Base-by-base conservation (phyloP, 1,140 invertebrate genomes). In the Brachionus rubens region DNA sequence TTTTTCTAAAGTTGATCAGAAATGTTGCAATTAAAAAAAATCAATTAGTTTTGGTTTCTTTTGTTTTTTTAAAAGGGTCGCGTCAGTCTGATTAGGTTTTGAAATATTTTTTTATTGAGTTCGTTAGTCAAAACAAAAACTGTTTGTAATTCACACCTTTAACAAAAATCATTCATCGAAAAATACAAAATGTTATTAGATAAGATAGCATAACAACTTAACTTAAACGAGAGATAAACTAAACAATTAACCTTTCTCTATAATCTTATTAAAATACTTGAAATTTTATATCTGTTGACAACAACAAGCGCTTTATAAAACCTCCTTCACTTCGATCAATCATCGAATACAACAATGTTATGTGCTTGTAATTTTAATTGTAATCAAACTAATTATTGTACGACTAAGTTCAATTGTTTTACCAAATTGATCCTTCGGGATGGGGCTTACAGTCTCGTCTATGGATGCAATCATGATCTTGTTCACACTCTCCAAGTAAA, bases 201-300 rank as follows among this genome's bases (percentile, higher is more conserved):
- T 59, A 59, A 59, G 54, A 59, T 59, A 59, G 19, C 26, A 33
- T 33, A 9, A 36, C 4, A 36, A 36, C 3, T 36, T 36, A 36
- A 36, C 3, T 3, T 6, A 19, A 59, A 36, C 14, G 54, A 59
- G 54, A 59, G 54, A 59, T 59, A 59, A 59, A 59, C 54, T 59
- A 33, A 33, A 28, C 21, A 59, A 59, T 59, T 59, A 59, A 59
- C 26, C 36, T 59, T 59, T 59, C 14, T 40, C 9, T 36, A 5
- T 59, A 59, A 59, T 59, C 54, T 59, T 59, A 59, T 59, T 59
- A 59, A 59, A 59, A 59, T 59, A 59, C 54, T 59, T 59, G 54
- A 59, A 59, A 54, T 54, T 52, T 54, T n/a, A 36, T 36, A 36
- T 59, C 30, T n/a, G 36, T 36, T 59, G 54, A 59, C 28, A n/a